Base-by-base conservation (phyloP, 2,797 vertebrate species). In the Loris lydekkerianus region DNA sequence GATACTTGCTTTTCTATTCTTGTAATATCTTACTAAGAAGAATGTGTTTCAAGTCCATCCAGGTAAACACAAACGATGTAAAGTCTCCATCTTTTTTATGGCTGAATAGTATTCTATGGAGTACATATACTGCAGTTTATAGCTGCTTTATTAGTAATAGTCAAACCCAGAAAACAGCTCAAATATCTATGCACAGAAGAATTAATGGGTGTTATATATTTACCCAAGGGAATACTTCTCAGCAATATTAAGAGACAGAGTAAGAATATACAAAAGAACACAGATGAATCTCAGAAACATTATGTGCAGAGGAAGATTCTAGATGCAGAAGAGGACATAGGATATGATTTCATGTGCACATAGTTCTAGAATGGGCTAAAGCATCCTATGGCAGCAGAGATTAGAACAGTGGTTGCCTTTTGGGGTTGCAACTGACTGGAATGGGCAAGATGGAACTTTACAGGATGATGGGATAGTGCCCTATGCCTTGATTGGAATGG, bases 71-170 rank as follows among this genome's bases (percentile, higher is more conserved):
- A 49, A 49, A 49, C 14, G 49, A 49, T 49, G 49, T 49, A 49
- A 49, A 14, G 49, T 49, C 49, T 14, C 49, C 49, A 14, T 49
- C 13, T 49, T 49, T 49, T 49, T 49, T 49, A 49, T 49, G 49
- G 14, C 49, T 15, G 13, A 15, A 49, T 49, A 49, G 49, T 49
- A 14, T 0, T 14, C 49, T 11, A 14, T 49, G 49, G 49, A 14
- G 3, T 49, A 14, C 3, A 14, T 14, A 49, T 49, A 49, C 14
- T 14, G 14, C 49, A 14, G 49, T 49, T 49, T 83, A 63, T 63
- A 72, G 29, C 34, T 83, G 21, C 20, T 78, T 93, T 81, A 85
- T 75, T 85, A 89, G 49, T 75, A 69, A 86, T 81, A 73, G 7
- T 7, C 7, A 29, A 15, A 61, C 82, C 43, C 10, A 10, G 6